Conservation (phyloP, 2,888 invertebrate genomes). For the Orthonevra nobilis region DNA sequence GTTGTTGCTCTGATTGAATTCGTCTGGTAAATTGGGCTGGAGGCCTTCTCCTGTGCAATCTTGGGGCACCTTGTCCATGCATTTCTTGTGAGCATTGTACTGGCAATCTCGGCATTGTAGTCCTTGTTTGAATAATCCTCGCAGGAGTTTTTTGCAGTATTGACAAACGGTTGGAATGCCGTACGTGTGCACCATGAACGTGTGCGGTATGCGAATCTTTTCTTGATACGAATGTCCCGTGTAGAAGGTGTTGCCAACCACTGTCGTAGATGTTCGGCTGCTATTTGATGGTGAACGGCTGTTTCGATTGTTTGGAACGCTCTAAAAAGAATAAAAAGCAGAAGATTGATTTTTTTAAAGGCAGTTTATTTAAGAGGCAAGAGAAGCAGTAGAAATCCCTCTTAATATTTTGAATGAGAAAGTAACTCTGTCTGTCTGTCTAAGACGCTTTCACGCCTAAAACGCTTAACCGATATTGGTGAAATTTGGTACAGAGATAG, state of each 20-base stretch:
- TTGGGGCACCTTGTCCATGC: conserved; percentile 92
- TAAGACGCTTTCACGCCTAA: too few relatives aligned
- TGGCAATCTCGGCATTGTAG: conserved; percentile 98
- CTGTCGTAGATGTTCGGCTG: conserved; percentile 78
- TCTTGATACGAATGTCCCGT: conserved; percentile 72
- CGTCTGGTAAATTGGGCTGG: conserved; percentile 75
- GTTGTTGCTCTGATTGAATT: conserved; percentile 72
- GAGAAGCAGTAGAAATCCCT: too few relatives aligned
- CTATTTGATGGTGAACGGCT: conserved; percentile 87
- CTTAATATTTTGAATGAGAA: too few relatives aligned
- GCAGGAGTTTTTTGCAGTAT: conserved; percentile 95
- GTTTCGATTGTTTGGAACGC: conserved; percentile 81
- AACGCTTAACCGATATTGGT: too few relatives aligned
- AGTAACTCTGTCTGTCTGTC: too few relatives aligned
- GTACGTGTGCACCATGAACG: conserved; percentile 97
- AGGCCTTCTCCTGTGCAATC: conserved; percentile 91
- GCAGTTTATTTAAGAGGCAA: too few relatives aligned
- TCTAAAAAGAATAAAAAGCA: conserved; percentile 74
- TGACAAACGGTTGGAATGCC: conserved; percentile 98
- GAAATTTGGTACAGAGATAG: too few relatives aligned
- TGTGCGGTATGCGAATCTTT: conserved; percentile 92
- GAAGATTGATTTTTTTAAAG: too few relatives aligned
- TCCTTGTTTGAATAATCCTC: conserved; percentile 97
- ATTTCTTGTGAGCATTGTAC: conserved; percentile 97
- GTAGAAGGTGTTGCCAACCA: conserved; percentile 43